These are phyloP conservation scores for Onychostruthus taczanowskii DNA, from an alignment of 2,113 vertebrate species.

Conservation along the genomic window DNA sequence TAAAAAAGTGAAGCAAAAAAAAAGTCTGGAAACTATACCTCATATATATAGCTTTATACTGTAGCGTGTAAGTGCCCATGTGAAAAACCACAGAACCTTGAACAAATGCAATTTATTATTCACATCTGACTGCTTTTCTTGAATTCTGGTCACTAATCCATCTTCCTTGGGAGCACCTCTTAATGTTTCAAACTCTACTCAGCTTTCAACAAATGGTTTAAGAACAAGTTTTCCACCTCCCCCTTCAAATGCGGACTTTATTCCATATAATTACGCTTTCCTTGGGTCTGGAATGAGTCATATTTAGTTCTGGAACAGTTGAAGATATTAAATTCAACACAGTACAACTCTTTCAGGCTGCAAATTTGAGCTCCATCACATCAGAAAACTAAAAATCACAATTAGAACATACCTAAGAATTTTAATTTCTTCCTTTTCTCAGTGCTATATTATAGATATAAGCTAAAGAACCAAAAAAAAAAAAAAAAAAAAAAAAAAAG, in stretches of 20 bases:
- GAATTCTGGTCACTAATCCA: constrained; percentile 23
- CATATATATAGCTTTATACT: background rate
- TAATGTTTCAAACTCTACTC: background rate
- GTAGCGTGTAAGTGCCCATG: background rate
- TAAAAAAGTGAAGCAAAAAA: background rate
- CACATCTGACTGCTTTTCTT: constrained; percentile 16
- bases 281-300: background rate
- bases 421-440: background rate
- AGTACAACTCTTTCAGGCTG: background rate
- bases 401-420: background rate
- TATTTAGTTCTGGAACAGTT: background rate
- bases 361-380: background rate
- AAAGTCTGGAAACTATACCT: background rate
- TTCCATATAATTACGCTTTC: background rate
- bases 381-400: background rate
- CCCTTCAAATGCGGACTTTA: background rate
- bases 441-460: background rate
- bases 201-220: constrained; percentile 21
- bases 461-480: background rate
- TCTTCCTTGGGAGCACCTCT: background rate
- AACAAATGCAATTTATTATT: constrained; percentile 6
- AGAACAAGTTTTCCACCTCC: constrained; percentile 5
- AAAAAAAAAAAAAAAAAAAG: too few species aligned
- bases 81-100: background rate
- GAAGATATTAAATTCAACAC: background rate